A percentile compares a stretch with the other conserved stretches of the same genome.
phyloP scores from a whole-genome alignment of 2,797 vertebrate species.

The Macroramphosus scolopax region DNA sequence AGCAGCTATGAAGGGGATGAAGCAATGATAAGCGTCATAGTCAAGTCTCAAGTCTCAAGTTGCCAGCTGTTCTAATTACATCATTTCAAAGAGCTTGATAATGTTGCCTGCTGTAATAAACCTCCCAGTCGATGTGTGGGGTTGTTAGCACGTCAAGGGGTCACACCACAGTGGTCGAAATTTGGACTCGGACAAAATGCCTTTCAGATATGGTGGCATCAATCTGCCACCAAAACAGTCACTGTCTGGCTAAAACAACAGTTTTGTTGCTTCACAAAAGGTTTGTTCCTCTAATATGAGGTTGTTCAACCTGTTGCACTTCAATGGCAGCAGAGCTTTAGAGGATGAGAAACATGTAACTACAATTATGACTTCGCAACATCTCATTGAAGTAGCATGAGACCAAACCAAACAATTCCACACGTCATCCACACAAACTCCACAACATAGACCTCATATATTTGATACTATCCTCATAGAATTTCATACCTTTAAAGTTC shows the following conservation, averaged over 20 bases:
- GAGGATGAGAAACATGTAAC: slow-evolving; percentile 7
- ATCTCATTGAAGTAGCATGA: slow-evolving; percentile 31
- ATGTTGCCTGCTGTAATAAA: no score
- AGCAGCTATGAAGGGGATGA: not conserved
- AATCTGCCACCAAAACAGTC: not conserved
- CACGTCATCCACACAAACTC: slow-evolving; percentile 48
- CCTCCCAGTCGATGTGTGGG: no score
- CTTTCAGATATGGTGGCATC: no score
- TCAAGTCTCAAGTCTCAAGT: slow-evolving; percentile 3
- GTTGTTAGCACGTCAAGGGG: no score
- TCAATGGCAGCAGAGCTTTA: slow-evolving; percentile 14
- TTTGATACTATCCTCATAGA: slow-evolving; percentile 52
- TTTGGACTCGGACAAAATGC: no score
- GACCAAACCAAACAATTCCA: slow-evolving; percentile 33
- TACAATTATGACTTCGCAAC: slow-evolving; percentile 2
- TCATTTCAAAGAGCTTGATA: no score
- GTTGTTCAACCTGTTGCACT: no score
- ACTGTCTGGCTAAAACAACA: slow-evolving; percentile 1
- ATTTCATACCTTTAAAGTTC: slow-evolving; percentile 57
- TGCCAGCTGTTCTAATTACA: not conserved
- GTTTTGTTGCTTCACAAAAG: slow-evolving; percentile 4
- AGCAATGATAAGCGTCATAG: not conserved
- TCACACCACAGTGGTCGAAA: no score
- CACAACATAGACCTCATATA: slow-evolving; percentile 59
- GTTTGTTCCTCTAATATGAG: not conserved